Evolutionary conservation across 2,113 vertebrate species (phyloP).

Genomic region (human): GRCh38 chr6:127842001-127842500

Average conservation of each 20-base stretch:
- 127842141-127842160: neutral
- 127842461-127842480: neutral
- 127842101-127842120: neutral
- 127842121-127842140: neutral
- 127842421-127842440: neutral
- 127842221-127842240: neutral
- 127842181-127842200: neutral
- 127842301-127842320: neutral
- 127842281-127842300: neutral
- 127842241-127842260: neutral
- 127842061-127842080: constrained; percentile 18
- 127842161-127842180: neutral
- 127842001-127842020: neutral
- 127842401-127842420: neutral
- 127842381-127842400: neutral
- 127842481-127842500: neutral
- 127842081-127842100: neutral
- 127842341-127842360: neutral
- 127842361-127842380: neutral
- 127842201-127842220: neutral
- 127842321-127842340: neutral
- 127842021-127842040: constrained; percentile 16
- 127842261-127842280: neutral
- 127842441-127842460: neutral
- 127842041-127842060: neutral